These are phyloP conservation scores for Cotesia glomerata DNA, from an alignment of 1,140 invertebrate genomes.

Conservation along the genomic window DNA sequence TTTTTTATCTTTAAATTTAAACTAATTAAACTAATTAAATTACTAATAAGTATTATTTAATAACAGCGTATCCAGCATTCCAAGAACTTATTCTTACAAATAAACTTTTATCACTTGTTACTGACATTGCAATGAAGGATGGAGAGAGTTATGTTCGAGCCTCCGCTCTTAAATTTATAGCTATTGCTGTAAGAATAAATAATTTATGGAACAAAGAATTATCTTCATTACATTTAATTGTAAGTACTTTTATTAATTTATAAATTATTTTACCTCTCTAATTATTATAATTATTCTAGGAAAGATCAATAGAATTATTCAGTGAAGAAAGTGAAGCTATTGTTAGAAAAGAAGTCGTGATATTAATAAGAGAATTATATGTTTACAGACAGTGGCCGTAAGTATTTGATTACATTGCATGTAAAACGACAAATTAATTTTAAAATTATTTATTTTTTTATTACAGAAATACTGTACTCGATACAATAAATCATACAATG, in stretches of 20 bases:
- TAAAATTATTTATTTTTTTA: constrained; percentile 17
- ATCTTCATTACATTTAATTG: constrained; percentile 67
- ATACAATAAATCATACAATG: constrained; percentile 63
- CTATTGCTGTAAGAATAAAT: constrained; percentile 69
- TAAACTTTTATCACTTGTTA: constrained; percentile 69
- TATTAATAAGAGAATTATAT: constrained; percentile 71
- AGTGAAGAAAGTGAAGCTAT: constrained; percentile 76
- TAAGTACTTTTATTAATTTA: constrained; percentile 56
- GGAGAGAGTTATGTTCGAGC: constrained; percentile 75
- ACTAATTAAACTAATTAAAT: no score
- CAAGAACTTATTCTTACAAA: constrained; percentile 73
- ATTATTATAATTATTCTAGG: constrained; percentile 58
- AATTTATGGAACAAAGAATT: constrained; percentile 71
- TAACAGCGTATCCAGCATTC: constrained; percentile 77
- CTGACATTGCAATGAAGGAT: constrained; percentile 71
- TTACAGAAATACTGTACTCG: constrained; percentile 47
- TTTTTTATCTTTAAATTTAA: background rate
- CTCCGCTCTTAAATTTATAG: constrained; percentile 73
- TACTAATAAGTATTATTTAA: constrained; percentile 31
- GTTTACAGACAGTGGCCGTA: constrained; percentile 68
- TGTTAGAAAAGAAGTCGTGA: constrained; percentile 74
- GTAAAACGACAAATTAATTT: background rate
- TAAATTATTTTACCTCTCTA: background rate
- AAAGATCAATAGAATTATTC: constrained; percentile 68
- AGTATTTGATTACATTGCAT: constrained; percentile 37